These are phyloP conservation scores for Hypomecis punctinalis DNA, from an alignment of 2,888 invertebrate species.

Conservation along the genomic window DNA sequence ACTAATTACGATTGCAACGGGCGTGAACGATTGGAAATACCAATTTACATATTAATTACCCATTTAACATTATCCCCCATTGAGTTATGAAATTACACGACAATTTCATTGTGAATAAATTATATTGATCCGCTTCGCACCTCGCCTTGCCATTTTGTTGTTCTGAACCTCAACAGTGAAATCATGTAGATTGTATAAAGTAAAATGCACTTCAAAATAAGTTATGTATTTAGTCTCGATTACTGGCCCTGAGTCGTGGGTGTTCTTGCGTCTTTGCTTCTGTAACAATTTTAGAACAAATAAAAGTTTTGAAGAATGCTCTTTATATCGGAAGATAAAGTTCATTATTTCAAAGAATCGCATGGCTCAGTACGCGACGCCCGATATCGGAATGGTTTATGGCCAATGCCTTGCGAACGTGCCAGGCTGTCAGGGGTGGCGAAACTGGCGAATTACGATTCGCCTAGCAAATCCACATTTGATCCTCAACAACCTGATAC, in stretches of 20 bases:
- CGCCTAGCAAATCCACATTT: slow-evolving; percentile 43
- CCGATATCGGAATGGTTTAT: slow-evolving; percentile 75
- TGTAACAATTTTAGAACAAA: too few relatives aligned
- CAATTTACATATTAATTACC: slow-evolving; percentile 51
- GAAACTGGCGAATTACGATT: slow-evolving; percentile 52
- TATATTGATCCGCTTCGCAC: slow-evolving; percentile 13
- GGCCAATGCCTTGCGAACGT: slow-evolving; percentile 66
- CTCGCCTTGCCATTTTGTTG: slow-evolving; percentile 12
- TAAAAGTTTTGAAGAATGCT: slow-evolving; percentile 42
- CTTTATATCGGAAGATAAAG: slow-evolving; percentile 49
- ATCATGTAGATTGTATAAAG: neutral
- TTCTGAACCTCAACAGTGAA: neutral
- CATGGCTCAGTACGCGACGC: slow-evolving; percentile 59
- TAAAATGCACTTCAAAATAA: slow-evolving; percentile 12
- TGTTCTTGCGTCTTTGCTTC: too few relatives aligned
- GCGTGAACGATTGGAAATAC: slow-evolving; percentile 54
- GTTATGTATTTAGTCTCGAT: too few relatives aligned
- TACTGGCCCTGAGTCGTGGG: too few relatives aligned
- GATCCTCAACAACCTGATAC: slow-evolving; percentile 9
- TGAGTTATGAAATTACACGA: slow-evolving; percentile 33
- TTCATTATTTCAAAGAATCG: slow-evolving; percentile 58
- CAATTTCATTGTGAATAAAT: slow-evolving; percentile 30
- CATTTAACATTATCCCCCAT: slow-evolving; percentile 37
- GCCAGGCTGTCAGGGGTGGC: slow-evolving; percentile 43
- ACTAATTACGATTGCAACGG: slow-evolving; percentile 52